phyloP scores from a whole-genome alignment of 2,113 vertebrate species.

The Muscicapa adusta region DNA sequence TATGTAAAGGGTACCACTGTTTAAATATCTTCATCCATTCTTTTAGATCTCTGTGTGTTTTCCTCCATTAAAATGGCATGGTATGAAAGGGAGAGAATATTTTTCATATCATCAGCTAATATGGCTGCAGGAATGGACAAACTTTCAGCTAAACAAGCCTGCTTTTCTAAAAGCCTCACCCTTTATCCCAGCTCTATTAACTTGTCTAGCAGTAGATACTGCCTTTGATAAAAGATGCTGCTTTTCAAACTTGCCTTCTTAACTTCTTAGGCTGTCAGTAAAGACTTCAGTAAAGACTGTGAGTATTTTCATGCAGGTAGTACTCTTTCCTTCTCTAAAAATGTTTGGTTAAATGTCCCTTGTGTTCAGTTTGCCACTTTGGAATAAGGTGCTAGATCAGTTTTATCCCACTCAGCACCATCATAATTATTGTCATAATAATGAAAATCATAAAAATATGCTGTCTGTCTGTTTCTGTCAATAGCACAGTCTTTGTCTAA shows the following conservation, averaged over 20 bases:
- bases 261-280: not conserved
- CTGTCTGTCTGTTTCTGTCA: not conserved
- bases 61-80: not conserved
- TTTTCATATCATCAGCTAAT: not conserved
- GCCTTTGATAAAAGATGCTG: not conserved
- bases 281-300: not conserved
- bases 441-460: not conserved
- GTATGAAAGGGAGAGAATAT: not conserved
- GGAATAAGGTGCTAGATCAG: not conserved
- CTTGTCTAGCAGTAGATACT: not conserved
- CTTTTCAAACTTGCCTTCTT: not conserved
- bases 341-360: not conserved
- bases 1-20: not conserved
- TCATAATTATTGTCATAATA: not conserved
- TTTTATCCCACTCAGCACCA: not conserved
- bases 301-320: not conserved
- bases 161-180: not conserved
- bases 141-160: not conserved
- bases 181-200: conserved; percentile 21
- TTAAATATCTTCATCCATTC: not conserved
- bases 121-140: not conserved
- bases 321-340: not conserved
- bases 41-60: not conserved
- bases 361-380: not conserved
- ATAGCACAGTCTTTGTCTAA: not conserved